Evolutionary conservation across 1,140 invertebrate species (phyloP), one percentile per base, ranked within the genome.

Genomic region (Drosophila ambigua): DNA sequence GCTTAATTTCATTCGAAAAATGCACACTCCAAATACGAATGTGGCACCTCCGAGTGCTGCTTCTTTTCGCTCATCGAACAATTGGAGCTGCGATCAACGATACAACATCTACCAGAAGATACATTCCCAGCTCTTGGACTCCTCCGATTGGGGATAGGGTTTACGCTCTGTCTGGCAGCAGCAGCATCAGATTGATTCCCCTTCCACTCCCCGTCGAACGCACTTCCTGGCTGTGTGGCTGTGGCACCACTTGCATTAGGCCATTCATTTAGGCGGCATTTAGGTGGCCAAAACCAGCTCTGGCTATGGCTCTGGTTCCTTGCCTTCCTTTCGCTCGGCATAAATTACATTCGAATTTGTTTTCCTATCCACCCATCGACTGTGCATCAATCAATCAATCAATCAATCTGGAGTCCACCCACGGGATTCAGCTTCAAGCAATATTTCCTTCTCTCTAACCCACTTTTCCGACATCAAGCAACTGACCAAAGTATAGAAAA

Each of bases 1-100:
- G 74, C 78, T 82, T 77, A 81, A 82, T 78, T 69, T 68, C 59
- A 77, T 79, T 79, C 11, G 4, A 5, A 39, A 4, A 83, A 83
- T 68, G 73, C 20, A 20, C 55, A 35, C 31, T 11, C 35, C 24
- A 51, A 20, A 20, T 20, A 20, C 20, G 20, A 20, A 20, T 20
- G 1, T 20, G 20, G 20, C 20, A 20, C 20, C 20, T 20, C 20
- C 20, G 20, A 64, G 55, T 64, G 61, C 45, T 64, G 60, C 26
- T 45, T 16, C 59, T 31, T 49, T 50, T 26, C 31, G 60, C 60
- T 62, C 62, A 63, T 57, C 51, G 44, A 35, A 54, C 68, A 74
- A 75, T 59, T 75, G 57, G 67, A 76, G 61, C 78, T 59, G 43
- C 16, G 15, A 39, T 39, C 13, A 11, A 39, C 13, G 35, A 39